Evolutionary conservation across 2,888 invertebrate species (phyloP).

Genomic region (Oligia latruncula): DNA sequence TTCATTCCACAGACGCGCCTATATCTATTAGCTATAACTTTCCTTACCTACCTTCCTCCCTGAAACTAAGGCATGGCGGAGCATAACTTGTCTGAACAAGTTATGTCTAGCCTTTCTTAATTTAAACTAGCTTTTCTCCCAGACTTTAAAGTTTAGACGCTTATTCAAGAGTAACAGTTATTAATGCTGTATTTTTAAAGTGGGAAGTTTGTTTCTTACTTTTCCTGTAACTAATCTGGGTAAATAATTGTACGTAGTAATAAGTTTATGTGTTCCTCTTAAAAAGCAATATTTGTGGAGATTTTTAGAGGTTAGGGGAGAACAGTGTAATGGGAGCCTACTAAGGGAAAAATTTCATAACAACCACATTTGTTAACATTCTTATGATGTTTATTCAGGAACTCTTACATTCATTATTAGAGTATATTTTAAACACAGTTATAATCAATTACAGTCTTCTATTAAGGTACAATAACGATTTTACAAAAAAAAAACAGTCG

Average conservation of each 20-base stretch:
- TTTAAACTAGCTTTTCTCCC: slow-evolving; percentile 21
- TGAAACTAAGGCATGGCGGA: slow-evolving; percentile 1
- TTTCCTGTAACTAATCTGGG: background rate
- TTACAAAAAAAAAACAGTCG: too few species aligned
- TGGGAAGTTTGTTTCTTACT: background rate
- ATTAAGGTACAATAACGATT: too few species aligned
- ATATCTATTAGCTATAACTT: slow-evolving; percentile 1
- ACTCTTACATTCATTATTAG: too few species aligned
- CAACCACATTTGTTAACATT: too few species aligned
- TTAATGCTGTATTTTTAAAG: slow-evolving; percentile 16
- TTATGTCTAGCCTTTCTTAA: slow-evolving; percentile 56
- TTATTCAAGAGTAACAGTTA: slow-evolving; percentile 27
- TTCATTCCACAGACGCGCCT: too few species aligned
- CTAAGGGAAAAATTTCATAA: too few species aligned
- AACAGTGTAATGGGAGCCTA: too few species aligned
- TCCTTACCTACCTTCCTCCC: background rate
- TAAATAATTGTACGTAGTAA: background rate
- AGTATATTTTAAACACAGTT: too few species aligned
- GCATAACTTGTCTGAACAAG: slow-evolving; percentile 57
- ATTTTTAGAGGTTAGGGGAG: background rate
- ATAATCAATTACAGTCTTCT: too few species aligned
- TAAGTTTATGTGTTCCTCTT: background rate
- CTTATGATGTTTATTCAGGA: too few species aligned
- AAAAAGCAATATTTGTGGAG: background rate
- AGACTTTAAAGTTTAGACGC: background rate